Conservation (phyloP, 1,140 invertebrate species). For the Spodoptera litura region DNA sequence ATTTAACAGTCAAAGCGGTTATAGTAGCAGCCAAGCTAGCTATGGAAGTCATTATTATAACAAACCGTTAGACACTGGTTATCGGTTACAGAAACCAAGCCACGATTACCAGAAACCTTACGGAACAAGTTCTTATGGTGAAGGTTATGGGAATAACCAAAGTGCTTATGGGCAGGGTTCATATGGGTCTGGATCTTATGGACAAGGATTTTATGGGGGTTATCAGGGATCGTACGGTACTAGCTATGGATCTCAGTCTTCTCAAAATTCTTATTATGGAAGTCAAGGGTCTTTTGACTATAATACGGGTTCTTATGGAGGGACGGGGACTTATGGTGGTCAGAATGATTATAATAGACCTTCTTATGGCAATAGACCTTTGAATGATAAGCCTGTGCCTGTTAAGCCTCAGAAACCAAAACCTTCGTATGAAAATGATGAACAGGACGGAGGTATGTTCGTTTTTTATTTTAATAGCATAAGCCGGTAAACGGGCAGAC, state of each 20-base stretch:
- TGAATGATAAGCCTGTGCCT: constrained; percentile 40
- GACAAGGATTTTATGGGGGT: neutral
- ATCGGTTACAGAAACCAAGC: constrained; percentile 44
- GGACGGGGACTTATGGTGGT: constrained; percentile 10
- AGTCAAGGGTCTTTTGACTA: constrained; percentile 42
- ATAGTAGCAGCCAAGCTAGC: constrained; percentile 3
- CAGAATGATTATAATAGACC: constrained; percentile 40
- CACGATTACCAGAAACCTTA: constrained; percentile 51
- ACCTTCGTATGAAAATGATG: constrained; percentile 42
- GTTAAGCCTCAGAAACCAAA: constrained; percentile 40
- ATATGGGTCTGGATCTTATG: neutral
- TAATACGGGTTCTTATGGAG: constrained; percentile 10
- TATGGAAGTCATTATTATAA: constrained; percentile 13
- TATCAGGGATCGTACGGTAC: neutral
- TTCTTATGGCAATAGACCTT: constrained; percentile 38
- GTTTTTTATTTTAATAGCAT: neutral
- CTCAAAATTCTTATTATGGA: neutral
- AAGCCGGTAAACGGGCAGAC: no score
- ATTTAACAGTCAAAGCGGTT: constrained; percentile 16
- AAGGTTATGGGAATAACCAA: neutral
- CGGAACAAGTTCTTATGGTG: neutral
- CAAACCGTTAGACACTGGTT: constrained; percentile 22
- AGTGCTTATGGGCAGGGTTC: constrained; percentile 14
- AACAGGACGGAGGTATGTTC: neutral
- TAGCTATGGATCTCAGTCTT: constrained; percentile 26